Evolutionary conservation across 2,888 invertebrate species (phyloP), one percentile per base, ranked within the genome.

Genomic region (Synergus laeviventris): DNA sequence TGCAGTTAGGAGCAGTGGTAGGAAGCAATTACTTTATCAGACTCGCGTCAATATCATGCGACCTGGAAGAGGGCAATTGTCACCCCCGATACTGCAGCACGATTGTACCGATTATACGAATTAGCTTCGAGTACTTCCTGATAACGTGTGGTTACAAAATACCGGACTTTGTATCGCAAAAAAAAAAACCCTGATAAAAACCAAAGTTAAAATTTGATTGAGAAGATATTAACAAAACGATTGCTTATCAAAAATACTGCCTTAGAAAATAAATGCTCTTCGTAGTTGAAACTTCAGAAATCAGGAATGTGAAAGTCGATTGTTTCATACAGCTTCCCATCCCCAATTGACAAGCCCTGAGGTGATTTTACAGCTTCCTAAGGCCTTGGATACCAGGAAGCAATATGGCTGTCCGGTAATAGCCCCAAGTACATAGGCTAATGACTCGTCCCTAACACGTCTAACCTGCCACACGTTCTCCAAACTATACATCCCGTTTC

Each of bases 371-470:
- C 11, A 24, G 31, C 21, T 45, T 31, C 45, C 59, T 64, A 21
- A 45, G 64, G 31, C 77, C 74, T 62, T 75, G 73, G 78, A 77
- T 79, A 80, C 76, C 81, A 82, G 82, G 83, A 85, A 83, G 84
- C 85, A 85, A 85, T 85, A 85, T 84, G 84, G 83, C 82, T 82
- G 79, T 82, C 64, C 74, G 78, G 82, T 85, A 85, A 85, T 85
- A 84, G 83, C 83, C 79, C 77, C 79, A 80, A 84, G 85, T 82
- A 82, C 82, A 80, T 78, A 82, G 84, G 83, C 83, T 85, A 85
- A 85, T 85, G 85, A 84, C 81, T 84, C 82, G 85, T 84, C 82
- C 81, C 81, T 85, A 85, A 85, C 85, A 80, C 79, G 81, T 81
- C 83, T 84, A 85, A 84, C 83, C 84, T 83, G 83, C 74, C 81